Evolutionary conservation across 2,888 invertebrate genomes (phyloP), one percentile per base, ranked within the genome.

Genomic region (Heliconius erato): DNA sequence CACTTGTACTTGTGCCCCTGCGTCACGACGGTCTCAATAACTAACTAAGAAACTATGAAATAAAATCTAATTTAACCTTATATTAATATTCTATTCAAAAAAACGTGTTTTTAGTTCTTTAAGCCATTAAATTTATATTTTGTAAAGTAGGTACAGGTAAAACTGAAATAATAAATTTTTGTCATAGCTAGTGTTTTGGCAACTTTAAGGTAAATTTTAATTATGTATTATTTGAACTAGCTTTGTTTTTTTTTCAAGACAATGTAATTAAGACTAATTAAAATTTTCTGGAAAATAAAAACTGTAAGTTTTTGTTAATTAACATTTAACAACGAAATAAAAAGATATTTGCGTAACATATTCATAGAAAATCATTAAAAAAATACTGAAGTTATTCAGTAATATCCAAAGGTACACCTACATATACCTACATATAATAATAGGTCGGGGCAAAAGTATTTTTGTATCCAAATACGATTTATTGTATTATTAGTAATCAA

Each of bases 161-260:
- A 63, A 63, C 5, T 67, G 12, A 5, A n/a, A 44, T 12, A 71
- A 71, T n/a, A 71, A 7, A 16, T 71, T 44, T 40, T n/a, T 44
- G n/a, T 71, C 44, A 44, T 71, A 6, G 11, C 23, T 28, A 12
- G n/a, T 65, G 5, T n/a, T 35, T 74, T n/a, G 32, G n/a, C 32
- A 74, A 59, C 35, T 59, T 74, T 74, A 35, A 74, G 59, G 59
- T 59, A 59, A n/a, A 59, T 12, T 74, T 74, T 35, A 74, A 59
- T 74, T 35, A 40, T 74, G n/a, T n/a, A n/a, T 54, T 54, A 54
- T 54, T 54, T 54, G 54, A 54, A 54, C 19, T 54, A 54, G 4
- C 19, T 54, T 54, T 54, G 54, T 28, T 35, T 59, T 74, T 59
- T 32, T n/a, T 74, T n/a, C 23, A 11, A n/a, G n/a, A n/a, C 11